Base-by-base conservation (phyloP, 1,140 invertebrate genomes). In the Diuraphis noxia region DNA sequence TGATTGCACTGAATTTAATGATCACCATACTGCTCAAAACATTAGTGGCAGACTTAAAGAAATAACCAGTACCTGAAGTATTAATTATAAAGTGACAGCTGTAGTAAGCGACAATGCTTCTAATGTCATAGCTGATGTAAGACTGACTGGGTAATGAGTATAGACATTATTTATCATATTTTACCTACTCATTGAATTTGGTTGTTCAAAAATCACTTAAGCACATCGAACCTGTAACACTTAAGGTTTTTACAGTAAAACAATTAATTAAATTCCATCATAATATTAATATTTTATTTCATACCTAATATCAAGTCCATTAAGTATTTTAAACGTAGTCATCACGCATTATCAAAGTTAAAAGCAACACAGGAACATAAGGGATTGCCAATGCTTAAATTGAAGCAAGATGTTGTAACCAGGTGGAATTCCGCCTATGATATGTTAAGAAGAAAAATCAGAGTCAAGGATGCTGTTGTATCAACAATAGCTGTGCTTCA, bases 221-320 rank as follows among this genome's bases (percentile, higher is more conserved):
- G 52, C 52, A 25, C 19, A 56, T 56, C 19, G 52, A 43, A 84
- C 23, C 1, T 84, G 38, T 40, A 40, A 84, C 40, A 84, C 21
- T 40, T 40, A 93, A 93, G 92, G 92, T 92, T 21, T 19, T 13
- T 56, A 56, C 52, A 56, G 25, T 19, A 56, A 56, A 56, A 56
- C 52, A 56, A 56, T 56, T 25, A 56, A 56, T 56, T 56, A 25
- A 19, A 56, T 56, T 56, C 19, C 23, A 56, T 25, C 25, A 1
- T 56, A 56, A 56, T 2, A 19, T 56, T 56, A 56, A 25, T 56
- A 56, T 56, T 56, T 56, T 19, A 56, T 56, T 56, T 56, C 19
- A 56, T 25, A 25, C 1, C 52, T 56, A 92, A 93, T 92, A 41
- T 43, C 38, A 84, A 40, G 23, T 84, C 40, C 5, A 41, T 25